Percentiles rank a stretch among this genome's conserved stretches.
phyloP scores from a whole-genome alignment of 2,113 vertebrate genomes.

The Notiomystis cincta region DNA sequence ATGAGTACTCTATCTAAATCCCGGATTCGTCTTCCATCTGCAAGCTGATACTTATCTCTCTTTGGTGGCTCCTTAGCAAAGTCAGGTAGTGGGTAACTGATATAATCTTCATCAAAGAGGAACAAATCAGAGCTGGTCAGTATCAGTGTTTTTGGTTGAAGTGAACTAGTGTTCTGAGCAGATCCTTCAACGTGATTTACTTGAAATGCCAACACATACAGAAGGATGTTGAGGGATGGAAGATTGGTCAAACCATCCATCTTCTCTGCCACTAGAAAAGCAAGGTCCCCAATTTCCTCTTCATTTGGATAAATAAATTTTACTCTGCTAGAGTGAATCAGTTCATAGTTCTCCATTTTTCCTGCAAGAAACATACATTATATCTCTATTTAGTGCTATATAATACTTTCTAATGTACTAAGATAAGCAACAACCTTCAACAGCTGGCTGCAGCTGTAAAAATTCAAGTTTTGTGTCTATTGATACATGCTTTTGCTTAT shows the following conservation, averaged over 20 bases:
- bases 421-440: neutral
- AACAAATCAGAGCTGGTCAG: slow-evolving; percentile 90
- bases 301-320: slow-evolving; percentile 97
- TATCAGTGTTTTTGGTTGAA: slow-evolving; percentile 89
- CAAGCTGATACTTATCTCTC: slow-evolving; percentile 88
- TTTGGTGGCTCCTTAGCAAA: slow-evolving; percentile 94
- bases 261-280: slow-evolving; percentile 89
- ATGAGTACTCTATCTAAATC: slow-evolving; percentile 93
- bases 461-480: neutral
- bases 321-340: slow-evolving; percentile 94
- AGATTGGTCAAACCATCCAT: slow-evolving; percentile 71
- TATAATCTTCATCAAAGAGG: slow-evolving; percentile 92
- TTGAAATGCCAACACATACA: slow-evolving; percentile 93
- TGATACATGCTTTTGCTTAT: neutral
- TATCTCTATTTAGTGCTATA: neutral
- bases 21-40: slow-evolving; percentile 87
- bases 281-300: slow-evolving; percentile 95
- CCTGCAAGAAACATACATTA: slow-evolving; percentile 73
- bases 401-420: neutral
- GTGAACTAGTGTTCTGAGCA: slow-evolving; percentile 31
- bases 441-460: neutral
- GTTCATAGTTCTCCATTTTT: slow-evolving; percentile 96
- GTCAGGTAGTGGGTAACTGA: slow-evolving; percentile 92
- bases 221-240: slow-evolving; percentile 84
- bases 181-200: slow-evolving; percentile 66